A percentile compares a stretch with the other conserved stretches of the same genome.
Evolutionary conservation across 2,113 vertebrate species (phyloP).

Genomic region (Nothoprocta perdicaria): DNA sequence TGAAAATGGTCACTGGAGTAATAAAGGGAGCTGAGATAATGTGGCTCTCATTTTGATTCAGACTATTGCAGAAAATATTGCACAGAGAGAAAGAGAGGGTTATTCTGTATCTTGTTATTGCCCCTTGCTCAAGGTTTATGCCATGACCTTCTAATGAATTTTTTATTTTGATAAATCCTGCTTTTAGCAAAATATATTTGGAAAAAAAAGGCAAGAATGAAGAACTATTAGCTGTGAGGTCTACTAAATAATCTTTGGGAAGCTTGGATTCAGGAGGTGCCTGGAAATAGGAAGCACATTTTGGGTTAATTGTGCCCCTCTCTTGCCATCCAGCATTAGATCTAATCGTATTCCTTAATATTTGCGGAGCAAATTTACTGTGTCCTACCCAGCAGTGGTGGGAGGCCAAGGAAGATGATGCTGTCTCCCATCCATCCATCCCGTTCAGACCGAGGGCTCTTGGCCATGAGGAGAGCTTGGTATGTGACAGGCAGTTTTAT

Average conservation of each 20-base stretch:
- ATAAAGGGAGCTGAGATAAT: not conserved
- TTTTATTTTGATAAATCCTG: not conserved
- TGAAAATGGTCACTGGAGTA: not conserved
- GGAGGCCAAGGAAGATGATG: not conserved
- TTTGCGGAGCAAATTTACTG: not conserved
- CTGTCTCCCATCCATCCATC: not conserved
- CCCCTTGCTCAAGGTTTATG: not conserved
- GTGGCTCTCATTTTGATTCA: not conserved
- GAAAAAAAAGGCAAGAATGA: not conserved
- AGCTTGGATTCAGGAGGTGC: not conserved
- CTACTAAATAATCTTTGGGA: not conserved
- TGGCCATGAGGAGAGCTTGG: not conserved
- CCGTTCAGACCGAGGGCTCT: not conserved
- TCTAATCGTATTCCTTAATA: not conserved
- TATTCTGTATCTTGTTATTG: not conserved
- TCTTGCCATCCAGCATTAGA: not conserved
- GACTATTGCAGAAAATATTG: not conserved
- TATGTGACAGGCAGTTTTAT: not conserved
- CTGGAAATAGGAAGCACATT: not conserved
- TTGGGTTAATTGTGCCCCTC: not conserved
- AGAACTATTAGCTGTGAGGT: not conserved
- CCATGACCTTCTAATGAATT: not conserved
- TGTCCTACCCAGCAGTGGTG: not conserved
- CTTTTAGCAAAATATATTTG: not conserved
- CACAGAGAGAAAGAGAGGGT: not conserved